Conservation (phyloP, 2,797 vertebrate genomes). For the Rhynchonycteris naso region DNA sequence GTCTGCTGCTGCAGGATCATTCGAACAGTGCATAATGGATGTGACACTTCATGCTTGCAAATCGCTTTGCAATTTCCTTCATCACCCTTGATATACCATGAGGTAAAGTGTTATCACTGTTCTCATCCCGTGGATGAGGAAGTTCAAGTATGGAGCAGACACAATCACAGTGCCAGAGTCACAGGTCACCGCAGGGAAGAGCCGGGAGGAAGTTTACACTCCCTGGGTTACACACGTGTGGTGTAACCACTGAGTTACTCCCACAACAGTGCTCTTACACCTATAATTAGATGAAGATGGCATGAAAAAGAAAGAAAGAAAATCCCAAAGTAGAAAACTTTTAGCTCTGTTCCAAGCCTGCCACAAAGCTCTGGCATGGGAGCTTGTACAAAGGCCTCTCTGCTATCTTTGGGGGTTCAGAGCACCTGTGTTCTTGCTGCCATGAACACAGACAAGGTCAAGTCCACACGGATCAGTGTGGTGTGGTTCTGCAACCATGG, state of each 20-base stretch:
- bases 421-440: background rate
- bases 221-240: background rate
- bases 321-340: background rate
- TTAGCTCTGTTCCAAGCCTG: background rate
- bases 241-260: conserved; percentile 28
- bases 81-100: conserved; percentile 48
- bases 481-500: background rate
- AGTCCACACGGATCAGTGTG: background rate
- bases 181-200: background rate
- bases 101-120: conserved; percentile 71
- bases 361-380: background rate
- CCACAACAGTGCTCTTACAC: background rate
- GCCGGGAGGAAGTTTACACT: conserved; percentile 8
- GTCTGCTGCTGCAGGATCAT: background rate
- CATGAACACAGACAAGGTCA: background rate
- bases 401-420: background rate
- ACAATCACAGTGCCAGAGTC: conserved; percentile 65
- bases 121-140: conserved; percentile 64
- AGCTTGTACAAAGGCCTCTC: background rate
- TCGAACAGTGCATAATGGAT: background rate
- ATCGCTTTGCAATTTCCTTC: conserved; percentile 35
- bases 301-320: background rate
- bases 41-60: conserved; percentile 27
- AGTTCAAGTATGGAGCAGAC: conserved; percentile 75
- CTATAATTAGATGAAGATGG: background rate